A percentile compares a stretch with the other conserved stretches of the same genome.
Evolutionary conservation across 2,113 vertebrate genomes (phyloP).

Genomic region (Clarias macrocephalus): DNA sequence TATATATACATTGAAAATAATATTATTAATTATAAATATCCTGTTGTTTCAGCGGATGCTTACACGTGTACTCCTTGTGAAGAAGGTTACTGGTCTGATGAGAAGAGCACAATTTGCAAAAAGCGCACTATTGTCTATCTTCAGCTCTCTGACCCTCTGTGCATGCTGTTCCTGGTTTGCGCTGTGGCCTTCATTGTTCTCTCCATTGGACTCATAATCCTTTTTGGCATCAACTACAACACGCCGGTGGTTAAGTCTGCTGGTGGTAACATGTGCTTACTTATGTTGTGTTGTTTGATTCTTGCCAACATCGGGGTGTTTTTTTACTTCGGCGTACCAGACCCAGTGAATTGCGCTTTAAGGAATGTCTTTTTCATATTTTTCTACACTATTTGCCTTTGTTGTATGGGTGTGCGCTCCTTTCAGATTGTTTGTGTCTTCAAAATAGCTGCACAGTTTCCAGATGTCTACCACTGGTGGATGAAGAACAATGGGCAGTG

Average conservation of each 20-base stretch:
- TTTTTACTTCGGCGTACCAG: conserved; percentile 77
- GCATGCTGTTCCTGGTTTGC: conserved; percentile 63
- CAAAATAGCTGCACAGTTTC: conserved; percentile 77
- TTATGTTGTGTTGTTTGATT: conserved; percentile 77
- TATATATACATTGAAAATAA: conserved; percentile 23
- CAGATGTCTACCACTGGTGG: conserved; percentile 73
- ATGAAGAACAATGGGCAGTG: conserved; percentile 71
- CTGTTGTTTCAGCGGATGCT: conserved; percentile 65
- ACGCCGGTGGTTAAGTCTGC: conserved; percentile 84
- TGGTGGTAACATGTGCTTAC: conserved; percentile 79
- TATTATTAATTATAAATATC: too few relatives aligned
- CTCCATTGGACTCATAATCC: conserved; percentile 52
- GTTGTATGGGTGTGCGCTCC: conserved; percentile 77
- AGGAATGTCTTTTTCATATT: conserved; percentile 67
- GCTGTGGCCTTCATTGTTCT: conserved; percentile 63
- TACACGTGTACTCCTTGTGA: conserved; percentile 72
- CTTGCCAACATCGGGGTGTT: conserved; percentile 72
- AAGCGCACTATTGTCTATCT: conserved; percentile 69
- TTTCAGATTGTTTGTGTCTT: conserved; percentile 86
- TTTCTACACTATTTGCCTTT: conserved; percentile 76
- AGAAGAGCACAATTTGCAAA: conserved; percentile 71
- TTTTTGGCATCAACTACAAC: conserved; percentile 74
- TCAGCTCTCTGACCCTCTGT: conserved; percentile 61
- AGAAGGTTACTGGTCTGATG: conserved; percentile 72
- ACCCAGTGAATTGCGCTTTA: conserved; percentile 63